Conservation (phyloP, 2,888 invertebrate genomes). For the Rotaria socialis region DNA sequence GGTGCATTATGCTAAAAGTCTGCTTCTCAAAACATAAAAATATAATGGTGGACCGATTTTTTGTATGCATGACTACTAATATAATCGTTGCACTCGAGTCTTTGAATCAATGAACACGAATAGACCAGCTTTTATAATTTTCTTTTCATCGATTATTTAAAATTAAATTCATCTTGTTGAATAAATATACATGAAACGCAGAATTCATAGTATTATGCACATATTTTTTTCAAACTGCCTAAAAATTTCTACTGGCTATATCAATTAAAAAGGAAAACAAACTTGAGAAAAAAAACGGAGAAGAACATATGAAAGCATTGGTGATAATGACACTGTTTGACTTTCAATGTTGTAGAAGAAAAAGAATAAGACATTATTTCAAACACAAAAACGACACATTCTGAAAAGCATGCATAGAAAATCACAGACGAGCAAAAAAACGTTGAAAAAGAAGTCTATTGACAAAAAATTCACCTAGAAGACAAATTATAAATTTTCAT, state of each 20-base stretch:
- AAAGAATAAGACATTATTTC: background rate
- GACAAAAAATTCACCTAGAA: background rate
- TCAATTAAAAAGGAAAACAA: background rate
- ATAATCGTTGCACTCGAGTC: too few species aligned
- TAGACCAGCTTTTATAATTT: too few species aligned
- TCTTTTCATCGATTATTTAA: background rate
- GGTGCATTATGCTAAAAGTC: too few species aligned
- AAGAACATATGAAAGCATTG: background rate
- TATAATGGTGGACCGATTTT: too few species aligned
- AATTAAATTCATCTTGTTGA: background rate
- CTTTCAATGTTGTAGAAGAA: background rate
- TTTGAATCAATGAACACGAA: too few species aligned
- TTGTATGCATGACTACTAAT: too few species aligned
- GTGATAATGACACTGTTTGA: background rate
- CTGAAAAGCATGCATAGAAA: background rate
- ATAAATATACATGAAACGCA: background rate
- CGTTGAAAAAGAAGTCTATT: background rate
- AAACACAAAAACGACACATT: background rate
- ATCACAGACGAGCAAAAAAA: conserved; percentile 4
- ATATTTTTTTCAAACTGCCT: background rate
- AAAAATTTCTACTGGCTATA: conserved; percentile 1
- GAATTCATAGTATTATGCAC: background rate
- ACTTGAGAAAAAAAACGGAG: background rate
- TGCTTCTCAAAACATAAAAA: too few species aligned
- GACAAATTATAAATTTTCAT: background rate